These are phyloP conservation scores for Nyctibius grandis DNA, from an alignment of 2,797 vertebrate genomes.

Conservation along the genomic window DNA sequence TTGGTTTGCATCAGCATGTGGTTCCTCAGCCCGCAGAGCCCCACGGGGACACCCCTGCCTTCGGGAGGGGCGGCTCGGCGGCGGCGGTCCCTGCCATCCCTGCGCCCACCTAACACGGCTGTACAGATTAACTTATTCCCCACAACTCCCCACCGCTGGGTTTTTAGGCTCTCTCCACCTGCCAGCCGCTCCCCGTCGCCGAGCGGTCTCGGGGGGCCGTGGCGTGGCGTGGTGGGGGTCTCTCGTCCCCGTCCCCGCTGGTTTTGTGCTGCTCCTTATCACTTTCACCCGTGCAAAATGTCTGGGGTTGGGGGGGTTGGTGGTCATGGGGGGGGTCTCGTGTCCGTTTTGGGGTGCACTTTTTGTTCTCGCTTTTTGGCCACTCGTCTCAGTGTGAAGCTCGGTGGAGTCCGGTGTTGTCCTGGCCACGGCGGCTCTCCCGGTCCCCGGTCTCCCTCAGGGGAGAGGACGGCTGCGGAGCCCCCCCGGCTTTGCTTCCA, in stretches of 20 bases:
- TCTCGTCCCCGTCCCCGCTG: background rate
- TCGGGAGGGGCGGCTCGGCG: fast-evolving
- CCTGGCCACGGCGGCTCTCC: background rate
- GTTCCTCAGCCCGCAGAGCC: background rate
- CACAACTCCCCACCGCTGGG: background rate
- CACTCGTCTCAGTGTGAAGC: background rate
- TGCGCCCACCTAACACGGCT: background rate
- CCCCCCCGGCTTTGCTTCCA: background rate
- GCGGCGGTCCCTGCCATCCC: background rate
- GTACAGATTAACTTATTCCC: constrained; percentile 61
- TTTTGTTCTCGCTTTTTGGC: background rate
- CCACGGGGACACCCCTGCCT: fast-evolving
- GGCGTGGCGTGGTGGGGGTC: background rate
- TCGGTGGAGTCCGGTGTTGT: background rate
- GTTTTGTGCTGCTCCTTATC: constrained; percentile 13
- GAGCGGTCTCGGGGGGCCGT: background rate
- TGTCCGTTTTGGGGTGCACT: background rate
- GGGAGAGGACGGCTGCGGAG: fast-evolving
- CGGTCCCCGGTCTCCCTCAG: fast-evolving
- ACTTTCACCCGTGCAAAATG: background rate
- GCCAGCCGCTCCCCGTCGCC: background rate
- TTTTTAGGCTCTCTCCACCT: background rate
- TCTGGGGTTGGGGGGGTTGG: background rate
- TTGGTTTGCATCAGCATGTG: background rate
- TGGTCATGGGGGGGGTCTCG: background rate